Conservation (phyloP, 2,888 invertebrate genomes). For the Tanypteryx hageni region DNA sequence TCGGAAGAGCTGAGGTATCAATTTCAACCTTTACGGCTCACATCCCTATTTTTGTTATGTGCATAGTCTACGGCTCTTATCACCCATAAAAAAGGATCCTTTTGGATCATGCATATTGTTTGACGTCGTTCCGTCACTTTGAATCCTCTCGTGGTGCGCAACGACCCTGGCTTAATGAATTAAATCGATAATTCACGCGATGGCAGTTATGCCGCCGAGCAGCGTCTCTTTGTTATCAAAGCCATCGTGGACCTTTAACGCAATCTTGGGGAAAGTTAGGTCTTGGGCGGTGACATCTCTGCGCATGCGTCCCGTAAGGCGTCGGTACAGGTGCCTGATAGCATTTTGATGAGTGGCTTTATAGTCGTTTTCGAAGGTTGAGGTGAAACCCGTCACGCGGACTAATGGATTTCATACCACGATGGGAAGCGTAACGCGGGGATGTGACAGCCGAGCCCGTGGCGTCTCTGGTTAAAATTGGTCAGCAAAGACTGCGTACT, state of each 20-base stretch:
- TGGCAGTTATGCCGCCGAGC: not conserved
- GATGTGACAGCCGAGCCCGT: not conserved
- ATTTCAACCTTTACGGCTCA: too few relatives aligned
- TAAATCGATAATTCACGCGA: not conserved
- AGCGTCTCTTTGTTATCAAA: not conserved
- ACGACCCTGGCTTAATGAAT: not conserved
- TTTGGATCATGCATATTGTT: too few relatives aligned
- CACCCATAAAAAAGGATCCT: too few relatives aligned
- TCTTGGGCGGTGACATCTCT: not conserved
- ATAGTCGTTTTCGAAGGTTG: slow-evolving; percentile 6
- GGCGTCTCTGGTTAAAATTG: not conserved
- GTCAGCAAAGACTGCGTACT: not conserved
- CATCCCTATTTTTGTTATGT: too few relatives aligned
- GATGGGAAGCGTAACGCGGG: slow-evolving; percentile 13
- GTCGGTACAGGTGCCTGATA: not conserved
- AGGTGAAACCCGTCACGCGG: not conserved
- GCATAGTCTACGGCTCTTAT: too few relatives aligned
- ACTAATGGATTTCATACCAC: slow-evolving; percentile 44
- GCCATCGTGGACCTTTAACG: not conserved
- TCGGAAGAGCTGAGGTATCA: too few relatives aligned
- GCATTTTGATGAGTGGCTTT: slow-evolving; percentile 40
- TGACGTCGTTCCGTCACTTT: not conserved
- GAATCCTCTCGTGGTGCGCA: not conserved
- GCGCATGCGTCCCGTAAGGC: not conserved
- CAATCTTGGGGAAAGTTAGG: not conserved